Percentiles rank a stretch among this genome's conserved stretches.
These are phyloP conservation scores for Calcarius lapponicus DNA, from an alignment of 2,797 vertebrate genomes.

Conservation along the genomic window DNA sequence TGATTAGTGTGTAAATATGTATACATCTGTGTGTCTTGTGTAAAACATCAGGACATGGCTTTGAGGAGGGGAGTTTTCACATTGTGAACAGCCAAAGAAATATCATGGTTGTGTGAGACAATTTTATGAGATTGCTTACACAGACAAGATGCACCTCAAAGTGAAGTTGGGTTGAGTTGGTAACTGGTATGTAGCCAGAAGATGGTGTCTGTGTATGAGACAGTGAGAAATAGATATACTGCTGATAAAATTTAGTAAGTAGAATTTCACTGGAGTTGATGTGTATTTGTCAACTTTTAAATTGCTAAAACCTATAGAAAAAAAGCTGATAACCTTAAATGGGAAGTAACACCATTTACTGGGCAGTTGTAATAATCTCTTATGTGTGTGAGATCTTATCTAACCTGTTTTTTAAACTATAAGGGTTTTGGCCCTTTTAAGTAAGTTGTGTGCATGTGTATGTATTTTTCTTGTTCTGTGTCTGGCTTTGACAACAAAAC, in stretches of 20 bases:
- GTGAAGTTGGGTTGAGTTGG: background rate
- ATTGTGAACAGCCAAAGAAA: background rate
- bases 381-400: background rate
- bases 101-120: background rate
- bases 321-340: background rate
- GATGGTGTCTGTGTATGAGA: background rate
- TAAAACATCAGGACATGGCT: background rate
- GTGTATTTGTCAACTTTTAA: background rate
- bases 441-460: background rate
- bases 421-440: background rate
- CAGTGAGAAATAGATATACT: background rate
- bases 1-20: background rate
- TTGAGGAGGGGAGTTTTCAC: background rate
- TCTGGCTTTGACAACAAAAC: background rate
- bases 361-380: background rate
- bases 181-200: background rate
- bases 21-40: background rate
- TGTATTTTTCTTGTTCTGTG: background rate
- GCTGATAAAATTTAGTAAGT: background rate
- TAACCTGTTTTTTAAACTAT: background rate
- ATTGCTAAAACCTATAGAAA: background rate
- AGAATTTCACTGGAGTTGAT: background rate
- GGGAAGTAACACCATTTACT: background rate
- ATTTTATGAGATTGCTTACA: background rate
- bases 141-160: fast-evolving